Percentiles rank a stretch among this genome's conserved stretches.
Evolutionary conservation across 2,113 vertebrate species (phyloP).

Genomic region (Sakesphorus luctuosus): DNA sequence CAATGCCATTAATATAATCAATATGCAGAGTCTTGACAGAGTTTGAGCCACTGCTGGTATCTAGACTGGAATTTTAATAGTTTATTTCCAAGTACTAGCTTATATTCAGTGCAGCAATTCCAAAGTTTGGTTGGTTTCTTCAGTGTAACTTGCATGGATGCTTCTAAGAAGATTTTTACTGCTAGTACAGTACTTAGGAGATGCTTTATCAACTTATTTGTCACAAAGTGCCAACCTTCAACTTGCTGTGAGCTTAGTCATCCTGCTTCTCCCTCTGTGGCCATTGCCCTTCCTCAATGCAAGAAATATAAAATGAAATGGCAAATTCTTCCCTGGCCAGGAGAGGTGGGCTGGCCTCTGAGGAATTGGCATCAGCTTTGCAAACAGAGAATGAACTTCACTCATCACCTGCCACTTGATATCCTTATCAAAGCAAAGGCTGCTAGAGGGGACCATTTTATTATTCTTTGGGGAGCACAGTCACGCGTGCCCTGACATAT

Average conservation of each 20-base stretch:
- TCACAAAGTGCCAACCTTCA: not conserved
- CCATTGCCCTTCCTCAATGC: not conserved
- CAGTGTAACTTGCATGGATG: not conserved
- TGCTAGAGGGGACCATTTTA: constrained; percentile 44
- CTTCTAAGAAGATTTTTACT: not conserved
- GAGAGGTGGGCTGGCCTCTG: not conserved
- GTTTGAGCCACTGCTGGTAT: not conserved
- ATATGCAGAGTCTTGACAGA: not conserved
- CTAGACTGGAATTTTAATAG: not conserved
- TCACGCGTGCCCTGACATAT: constrained; percentile 53
- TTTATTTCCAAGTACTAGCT: not conserved
- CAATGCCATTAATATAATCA: not conserved
- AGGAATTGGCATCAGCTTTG: constrained; percentile 35
- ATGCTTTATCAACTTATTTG: not conserved
- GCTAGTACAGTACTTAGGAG: not conserved
- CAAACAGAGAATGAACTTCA: constrained; percentile 50
- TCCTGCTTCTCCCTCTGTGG: not conserved
- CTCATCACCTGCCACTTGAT: constrained; percentile 52
- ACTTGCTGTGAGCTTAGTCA: not conserved
- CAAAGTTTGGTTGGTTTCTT: not conserved
- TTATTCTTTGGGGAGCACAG: constrained; percentile 35
- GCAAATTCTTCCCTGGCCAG: not conserved
- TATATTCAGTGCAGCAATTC: not conserved
- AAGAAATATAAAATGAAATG: not conserved
- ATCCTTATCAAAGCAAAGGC: constrained; percentile 34